Conservation (phyloP, 2,888 invertebrate genomes). For the Drosophila affinis region DNA sequence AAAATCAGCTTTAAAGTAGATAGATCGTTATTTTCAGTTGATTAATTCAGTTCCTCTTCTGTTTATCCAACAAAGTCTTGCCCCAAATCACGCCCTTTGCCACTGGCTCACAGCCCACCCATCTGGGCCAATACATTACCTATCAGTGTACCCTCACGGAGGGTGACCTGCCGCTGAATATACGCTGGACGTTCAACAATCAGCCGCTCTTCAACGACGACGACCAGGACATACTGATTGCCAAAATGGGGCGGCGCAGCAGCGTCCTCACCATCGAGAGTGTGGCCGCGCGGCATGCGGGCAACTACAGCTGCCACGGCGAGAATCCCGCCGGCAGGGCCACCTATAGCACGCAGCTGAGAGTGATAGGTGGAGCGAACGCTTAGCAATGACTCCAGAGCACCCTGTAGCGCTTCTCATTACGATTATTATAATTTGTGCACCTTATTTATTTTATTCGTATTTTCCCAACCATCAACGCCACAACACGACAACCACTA, state of each 20-base stretch:
- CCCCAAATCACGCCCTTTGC: slow-evolving; percentile 85
- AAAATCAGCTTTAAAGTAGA: slow-evolving; percentile 13
- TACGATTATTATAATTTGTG: slow-evolving; percentile 17
- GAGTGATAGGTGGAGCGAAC: slow-evolving; percentile 87
- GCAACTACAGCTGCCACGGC: slow-evolving; percentile 90
- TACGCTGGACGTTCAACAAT: slow-evolving; percentile 86
- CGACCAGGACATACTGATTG: slow-evolving; percentile 84
- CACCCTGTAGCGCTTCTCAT: not conserved
- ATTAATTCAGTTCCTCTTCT: slow-evolving; percentile 12
- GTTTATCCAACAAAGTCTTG: slow-evolving; percentile 55
- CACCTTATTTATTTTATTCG: slow-evolving; percentile 33
- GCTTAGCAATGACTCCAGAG: not conserved
- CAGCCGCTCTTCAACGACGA: slow-evolving; percentile 81
- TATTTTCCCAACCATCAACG: slow-evolving; percentile 20
- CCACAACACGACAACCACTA: slow-evolving; percentile 22
- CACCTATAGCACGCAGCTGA: slow-evolving; percentile 88
- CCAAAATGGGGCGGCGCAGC: slow-evolving; percentile 87
- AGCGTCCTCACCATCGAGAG: slow-evolving; percentile 89
- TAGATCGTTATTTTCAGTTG: slow-evolving; percentile 15
- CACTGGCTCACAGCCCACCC: slow-evolving; percentile 86
- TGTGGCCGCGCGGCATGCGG: slow-evolving; percentile 88
- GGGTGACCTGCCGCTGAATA: slow-evolving; percentile 88
- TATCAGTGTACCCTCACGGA: slow-evolving; percentile 87
- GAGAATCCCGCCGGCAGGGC: slow-evolving; percentile 89
- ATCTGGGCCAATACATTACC: slow-evolving; percentile 86